Evolutionary conservation across 2,113 vertebrate species (phyloP), one percentile per base, ranked within the genome.

Genomic region (Vicugna pacos): DNA sequence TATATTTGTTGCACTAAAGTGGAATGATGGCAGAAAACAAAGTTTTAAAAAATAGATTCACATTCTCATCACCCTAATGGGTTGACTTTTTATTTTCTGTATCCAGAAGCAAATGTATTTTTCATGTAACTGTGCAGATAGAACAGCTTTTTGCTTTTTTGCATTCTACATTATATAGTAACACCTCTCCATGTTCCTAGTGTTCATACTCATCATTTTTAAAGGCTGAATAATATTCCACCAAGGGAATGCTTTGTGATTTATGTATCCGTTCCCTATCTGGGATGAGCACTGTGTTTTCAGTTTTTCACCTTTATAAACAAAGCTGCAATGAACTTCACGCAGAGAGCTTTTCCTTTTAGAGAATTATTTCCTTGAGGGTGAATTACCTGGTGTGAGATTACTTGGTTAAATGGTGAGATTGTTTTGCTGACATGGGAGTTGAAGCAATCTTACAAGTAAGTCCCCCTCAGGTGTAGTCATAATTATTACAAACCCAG

Each of bases 161-260:
- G 24, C 24, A 73, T 83, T 79, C 92, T 62, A 87, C 0, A 9
- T 62, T 81, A 62, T 17, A 10, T 52, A 32, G 32, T 83, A 83
- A 94, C 28, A 35, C 28, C 58, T 72, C 52, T 88, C 38, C 46
- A 12, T 35, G 62, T 69, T 52, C 35, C 42, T 60, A n/a, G 48
- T 65, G 65, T 89, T 90, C 58, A 24, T 85, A 56, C 28, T 79
- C 65, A 28, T 92, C 42, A 81, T 81, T 95, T 86, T 92, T 91
- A 91, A 93, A 85, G 76, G 52, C 81, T 93, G 75, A 91, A 58
- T 94, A 96, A 50, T 95, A 96, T 42, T 96, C 70, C 82, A 96
- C 0, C 0, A 1, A 50, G 35, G 73, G n/a, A 54, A 20, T 54
- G 8, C 52, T 77, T 67, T 48, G 13, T 67, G 24, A 82, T 77